A percentile compares a stretch with the other conserved stretches of the same genome.
phyloP scores from a whole-genome alignment of 2,113 vertebrate genomes.

The Leucopsar rothschildi region DNA sequence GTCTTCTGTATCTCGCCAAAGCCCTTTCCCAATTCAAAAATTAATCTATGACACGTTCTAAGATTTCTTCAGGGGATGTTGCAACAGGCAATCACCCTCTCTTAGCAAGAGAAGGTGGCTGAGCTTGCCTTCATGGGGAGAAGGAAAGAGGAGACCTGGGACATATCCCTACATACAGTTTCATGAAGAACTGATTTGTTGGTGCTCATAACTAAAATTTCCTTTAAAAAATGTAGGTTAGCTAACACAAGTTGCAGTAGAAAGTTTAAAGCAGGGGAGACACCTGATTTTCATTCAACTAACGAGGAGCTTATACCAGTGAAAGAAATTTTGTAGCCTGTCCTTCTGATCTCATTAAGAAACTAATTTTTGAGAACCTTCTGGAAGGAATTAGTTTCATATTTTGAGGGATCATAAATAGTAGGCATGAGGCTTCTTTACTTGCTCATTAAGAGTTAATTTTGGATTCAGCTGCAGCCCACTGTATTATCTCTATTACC shows the following conservation, averaged over 20 bases:
- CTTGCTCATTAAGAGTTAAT: background rate
- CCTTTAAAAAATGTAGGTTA: background rate
- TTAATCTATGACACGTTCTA: background rate
- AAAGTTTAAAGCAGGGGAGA: background rate
- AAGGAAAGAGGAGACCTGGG: background rate
- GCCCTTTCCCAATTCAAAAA: background rate
- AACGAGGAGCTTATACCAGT: background rate
- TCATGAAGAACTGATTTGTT: background rate
- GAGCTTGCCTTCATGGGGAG: background rate
- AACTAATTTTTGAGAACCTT: background rate
- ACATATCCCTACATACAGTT: background rate
- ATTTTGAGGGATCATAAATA: background rate
- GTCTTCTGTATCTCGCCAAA: background rate
- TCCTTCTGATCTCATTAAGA: background rate
- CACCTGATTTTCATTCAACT: background rate
- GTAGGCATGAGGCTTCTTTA: background rate
- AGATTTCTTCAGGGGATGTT: background rate
- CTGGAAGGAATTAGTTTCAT: background rate
- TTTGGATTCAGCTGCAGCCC: background rate
- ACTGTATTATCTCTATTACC: background rate
- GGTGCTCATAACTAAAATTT: background rate
- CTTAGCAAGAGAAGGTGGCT: background rate
- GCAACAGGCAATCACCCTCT: background rate
- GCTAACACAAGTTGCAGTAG: background rate
- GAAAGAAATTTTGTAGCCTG: background rate